These are phyloP conservation scores for Lamellibrachia luymesi DNA, from an alignment of 1,140 invertebrate species.

Conservation along the genomic window DNA sequence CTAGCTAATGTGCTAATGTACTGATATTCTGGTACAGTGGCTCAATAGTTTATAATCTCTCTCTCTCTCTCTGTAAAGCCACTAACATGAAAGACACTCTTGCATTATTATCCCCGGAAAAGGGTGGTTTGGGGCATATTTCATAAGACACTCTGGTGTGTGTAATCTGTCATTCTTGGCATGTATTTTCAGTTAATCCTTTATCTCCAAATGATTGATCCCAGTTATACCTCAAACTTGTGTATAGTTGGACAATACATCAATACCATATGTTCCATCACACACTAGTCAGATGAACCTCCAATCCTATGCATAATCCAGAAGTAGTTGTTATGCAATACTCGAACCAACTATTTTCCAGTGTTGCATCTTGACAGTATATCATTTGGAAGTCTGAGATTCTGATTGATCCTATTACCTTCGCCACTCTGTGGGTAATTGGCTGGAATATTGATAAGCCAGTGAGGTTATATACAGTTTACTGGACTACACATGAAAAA, in stretches of 20 bases:
- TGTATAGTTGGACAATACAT: neutral
- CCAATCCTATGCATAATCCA: neutral
- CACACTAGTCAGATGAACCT: neutral
- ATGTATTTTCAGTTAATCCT: neutral
- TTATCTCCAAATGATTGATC: neutral
- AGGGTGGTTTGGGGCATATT: too few relatives aligned
- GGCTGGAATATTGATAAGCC: constrained; percentile 4
- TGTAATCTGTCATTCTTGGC: neutral
- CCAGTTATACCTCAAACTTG: neutral
- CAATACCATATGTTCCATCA: neutral
- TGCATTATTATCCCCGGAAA: too few relatives aligned
- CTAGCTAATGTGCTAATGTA: neutral
- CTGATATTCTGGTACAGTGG: too few relatives aligned
- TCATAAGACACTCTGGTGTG: too few relatives aligned
- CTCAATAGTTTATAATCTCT: too few relatives aligned
- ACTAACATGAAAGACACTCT: too few relatives aligned
- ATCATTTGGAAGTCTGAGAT: neutral
- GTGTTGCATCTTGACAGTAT: neutral
- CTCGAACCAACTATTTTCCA: neutral
- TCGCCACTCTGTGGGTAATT: neutral
- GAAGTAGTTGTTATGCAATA: neutral
- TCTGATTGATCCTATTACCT: constrained; percentile 5
- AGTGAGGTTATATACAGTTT: neutral
- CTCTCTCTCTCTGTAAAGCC: too few relatives aligned
- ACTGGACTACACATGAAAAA: neutral